A percentile compares a stretch with the other conserved stretches of the same genome.
phyloP scores from a whole-genome alignment of 2,888 invertebrate species.

The Antheraea assamensis region DNA sequence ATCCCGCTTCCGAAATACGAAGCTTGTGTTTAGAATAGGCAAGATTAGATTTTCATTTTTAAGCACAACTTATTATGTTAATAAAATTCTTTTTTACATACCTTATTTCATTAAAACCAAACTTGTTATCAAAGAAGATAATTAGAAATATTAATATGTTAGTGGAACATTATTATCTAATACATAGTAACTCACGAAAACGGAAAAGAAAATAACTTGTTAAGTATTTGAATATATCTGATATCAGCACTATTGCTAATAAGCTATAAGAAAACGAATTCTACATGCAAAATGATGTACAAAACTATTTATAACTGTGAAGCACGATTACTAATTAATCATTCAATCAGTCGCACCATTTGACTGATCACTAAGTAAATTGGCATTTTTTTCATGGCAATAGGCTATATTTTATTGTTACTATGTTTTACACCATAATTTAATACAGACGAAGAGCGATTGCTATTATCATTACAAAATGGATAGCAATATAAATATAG shows the following conservation, averaged over 20 bases:
- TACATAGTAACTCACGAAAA: background rate
- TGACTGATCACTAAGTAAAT: too few species aligned
- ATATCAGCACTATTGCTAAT: background rate
- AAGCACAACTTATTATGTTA: conserved; percentile 6
- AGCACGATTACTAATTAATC: too few species aligned
- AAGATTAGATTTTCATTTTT: conserved; percentile 7
- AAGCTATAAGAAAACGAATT: background rate
- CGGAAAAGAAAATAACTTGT: background rate
- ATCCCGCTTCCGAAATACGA: conserved; percentile 9
- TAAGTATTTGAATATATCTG: background rate
- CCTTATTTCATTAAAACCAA: background rate
- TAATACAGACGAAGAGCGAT: too few species aligned
- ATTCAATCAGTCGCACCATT: too few species aligned
- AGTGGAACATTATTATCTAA: background rate
- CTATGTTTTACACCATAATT: too few species aligned
- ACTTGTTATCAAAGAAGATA: background rate
- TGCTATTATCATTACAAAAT: background rate
- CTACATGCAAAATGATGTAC: background rate
- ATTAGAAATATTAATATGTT: background rate
- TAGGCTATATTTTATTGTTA: too few species aligned
- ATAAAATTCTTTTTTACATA: background rate
- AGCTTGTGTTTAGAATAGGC: conserved; percentile 6
- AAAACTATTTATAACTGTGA: too few species aligned
- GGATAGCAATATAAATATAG: background rate
- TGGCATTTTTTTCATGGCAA: too few species aligned